Base-by-base conservation (phyloP, 2,797 vertebrate species). In the Myotis planiceps region DNA sequence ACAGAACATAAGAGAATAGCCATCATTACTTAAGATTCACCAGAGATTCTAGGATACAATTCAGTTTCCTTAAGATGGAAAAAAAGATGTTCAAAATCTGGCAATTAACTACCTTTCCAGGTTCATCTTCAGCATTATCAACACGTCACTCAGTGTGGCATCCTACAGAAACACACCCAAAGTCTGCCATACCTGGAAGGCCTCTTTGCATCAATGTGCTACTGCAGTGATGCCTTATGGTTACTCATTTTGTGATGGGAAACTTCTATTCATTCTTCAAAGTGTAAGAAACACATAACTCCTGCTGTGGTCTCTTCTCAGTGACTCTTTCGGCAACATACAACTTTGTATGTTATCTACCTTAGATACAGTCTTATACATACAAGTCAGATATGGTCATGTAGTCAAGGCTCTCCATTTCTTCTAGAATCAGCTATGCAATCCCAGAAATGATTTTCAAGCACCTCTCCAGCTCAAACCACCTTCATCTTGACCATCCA, bases 401-500 rank as follows among this genome's bases (percentile, higher is more conserved):
- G 3, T 9, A 65, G 75, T 71, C 32, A 55, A 27, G 39, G 2
- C 19, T 83, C 92, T 72, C 8, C 3, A 37, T 78, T 69, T 90
- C 29, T 81, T 18, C 39, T 74, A 29, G 72, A 15, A 25, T 87
- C 18, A 72, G 37, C 7, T 23, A 79, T 9, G 51, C 1, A 34
- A 76, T 16, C 21, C 16, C 6, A 80, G 32, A 32, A 94, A 78
- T 34, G 19, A 94, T 53, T 90, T 86, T 60, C 10, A 94, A 90
- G 55, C 2, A 6, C 13, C 7, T 69, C 29, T 16, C 2, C 19
- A 53, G 23, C 7, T 51, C 32, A 47, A 84, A 82, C 8, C 42
- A 76, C 6, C 47, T 1, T 78, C 58, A 49, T 45, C 3, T 23
- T 80, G 37, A 80, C 10, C 3, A 12, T 19, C 6, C 27, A 14